Percentiles rank a stretch among this genome's conserved stretches.
Evolutionary conservation across 2,113 vertebrate species (phyloP).

Genomic region (Mastomys coucha): DNA sequence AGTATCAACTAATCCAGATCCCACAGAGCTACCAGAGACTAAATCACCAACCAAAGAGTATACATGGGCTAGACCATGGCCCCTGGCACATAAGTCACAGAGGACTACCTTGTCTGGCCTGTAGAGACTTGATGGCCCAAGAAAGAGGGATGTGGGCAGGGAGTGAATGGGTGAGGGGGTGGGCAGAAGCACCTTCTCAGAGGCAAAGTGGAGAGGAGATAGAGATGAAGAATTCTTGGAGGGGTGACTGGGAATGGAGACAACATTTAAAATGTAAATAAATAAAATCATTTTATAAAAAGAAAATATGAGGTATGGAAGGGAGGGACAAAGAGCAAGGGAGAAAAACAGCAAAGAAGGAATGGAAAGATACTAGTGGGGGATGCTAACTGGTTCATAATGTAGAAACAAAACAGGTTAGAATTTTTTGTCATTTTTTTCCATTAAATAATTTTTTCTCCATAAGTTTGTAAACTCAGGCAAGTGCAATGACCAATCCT

Average conservation of each 20-base stretch:
- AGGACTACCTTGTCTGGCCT: no score
- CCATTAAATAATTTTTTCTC: neutral
- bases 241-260: neutral
- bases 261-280: no score
- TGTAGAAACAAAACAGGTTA: neutral
- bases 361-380: neutral
- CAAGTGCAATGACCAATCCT: neutral
- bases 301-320: neutral
- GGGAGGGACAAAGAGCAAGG: neutral
- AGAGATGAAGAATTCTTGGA: neutral
- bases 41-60: no score
- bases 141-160: no score
- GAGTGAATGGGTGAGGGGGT: no score
- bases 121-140: no score
- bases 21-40: no score
- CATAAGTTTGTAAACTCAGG: neutral
- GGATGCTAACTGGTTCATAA: neutral
- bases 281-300: neutral
- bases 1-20: no score
- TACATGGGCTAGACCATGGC: no score
- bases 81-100: no score
- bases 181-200: no score
- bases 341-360: neutral
- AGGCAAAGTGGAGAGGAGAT: neutral
- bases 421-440: neutral